Evolutionary conservation across 2,797 vertebrate genomes (phyloP), one percentile per base, ranked within the genome.

Genomic region (Pseudochaenichthys georgianus): DNA sequence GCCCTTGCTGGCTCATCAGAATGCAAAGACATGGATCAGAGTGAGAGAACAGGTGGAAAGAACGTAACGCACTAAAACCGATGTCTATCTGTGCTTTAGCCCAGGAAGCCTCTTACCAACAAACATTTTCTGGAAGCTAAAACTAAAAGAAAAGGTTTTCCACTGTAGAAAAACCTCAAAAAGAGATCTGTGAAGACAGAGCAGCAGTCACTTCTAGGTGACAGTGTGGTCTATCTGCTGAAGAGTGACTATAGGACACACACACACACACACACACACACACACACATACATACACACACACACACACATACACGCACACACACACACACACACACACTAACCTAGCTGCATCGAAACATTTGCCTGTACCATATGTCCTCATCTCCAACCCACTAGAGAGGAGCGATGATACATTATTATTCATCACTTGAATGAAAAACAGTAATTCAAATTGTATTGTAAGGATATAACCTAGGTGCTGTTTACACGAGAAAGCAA

Each of bases 1-100:
- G 77, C 64, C 70, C 90, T 72, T 88, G 91, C 93, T 88, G 84
- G 74, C 85, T 93, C 91, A 92, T 92, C 90, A 89, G 77, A 93
- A 93, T 92, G 87, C 91, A 93, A 87, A 88, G 88, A 85, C 87
- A 83, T 78, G 80, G 73, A 76, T 81, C 78, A 82, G 70, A 86
- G 74, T 54, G 80, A 53, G 83, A 75, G 75, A 90, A 82, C 78
- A 80, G 80, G 89, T 91, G 83, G 82, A 90, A 88, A 83, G 76
- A 83, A 85, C 80, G 73, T 43, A 69, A 69, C 60, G 53, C 45
- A 45, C 48, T 73, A 69, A 85, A 90, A 64, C 46, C 4, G 41
- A 83, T 73, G 69, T 28, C 52, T 62, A 76, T 89, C 69, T 11
- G 11, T 59, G 66, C 58, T 31, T n/a, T 41, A 71, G 62, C 31